phyloP scores from a whole-genome alignment of 2,888 invertebrate genomes.

The Sinopyrophorus schimmeli region DNA sequence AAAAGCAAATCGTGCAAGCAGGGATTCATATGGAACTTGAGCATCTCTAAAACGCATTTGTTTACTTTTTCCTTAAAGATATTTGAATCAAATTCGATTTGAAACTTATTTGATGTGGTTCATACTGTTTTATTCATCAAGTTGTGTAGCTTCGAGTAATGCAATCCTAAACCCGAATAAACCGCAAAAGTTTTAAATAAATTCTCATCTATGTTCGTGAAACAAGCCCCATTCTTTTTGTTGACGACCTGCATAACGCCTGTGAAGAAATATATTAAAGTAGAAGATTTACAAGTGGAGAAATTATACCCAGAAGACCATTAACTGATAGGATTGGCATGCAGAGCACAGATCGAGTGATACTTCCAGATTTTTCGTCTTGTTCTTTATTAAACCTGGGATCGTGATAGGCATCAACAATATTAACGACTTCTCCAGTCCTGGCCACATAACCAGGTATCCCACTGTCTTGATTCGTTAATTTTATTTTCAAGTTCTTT shows the following conservation, averaged over 20 bases:
- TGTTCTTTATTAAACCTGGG: conserved; percentile 59
- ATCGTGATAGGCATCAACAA: conserved; percentile 62
- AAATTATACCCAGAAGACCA: conserved; percentile 59
- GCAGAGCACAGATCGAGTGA: conserved; percentile 61
- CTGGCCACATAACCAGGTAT: conserved; percentile 61
- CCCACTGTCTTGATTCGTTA: conserved; percentile 57
- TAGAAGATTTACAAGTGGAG: too few species aligned
- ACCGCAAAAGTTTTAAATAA: conserved; percentile 61
- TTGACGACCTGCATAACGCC: conserved; percentile 64
- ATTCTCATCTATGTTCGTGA: conserved; percentile 59
- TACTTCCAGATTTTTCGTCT: conserved; percentile 60
- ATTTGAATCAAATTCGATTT: conserved; percentile 3
- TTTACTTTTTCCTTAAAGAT: conserved; percentile 25
- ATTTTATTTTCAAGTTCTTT: conserved; percentile 59
- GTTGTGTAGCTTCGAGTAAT: conserved; percentile 60
- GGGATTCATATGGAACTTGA: conserved; percentile 59
- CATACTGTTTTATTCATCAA: conserved; percentile 57
- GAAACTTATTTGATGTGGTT: conserved; percentile 3
- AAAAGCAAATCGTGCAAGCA: conserved; percentile 59
- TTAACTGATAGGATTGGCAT: conserved; percentile 60
- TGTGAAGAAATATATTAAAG: conserved; percentile 35
- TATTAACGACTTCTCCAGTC: conserved; percentile 58
- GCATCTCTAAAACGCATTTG: conserved; percentile 42
- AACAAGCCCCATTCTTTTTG: conserved; percentile 57
- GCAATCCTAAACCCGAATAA: conserved; percentile 63